Conservation (phyloP, 2,113 vertebrate species). For the Tricholaema leucomelas region DNA sequence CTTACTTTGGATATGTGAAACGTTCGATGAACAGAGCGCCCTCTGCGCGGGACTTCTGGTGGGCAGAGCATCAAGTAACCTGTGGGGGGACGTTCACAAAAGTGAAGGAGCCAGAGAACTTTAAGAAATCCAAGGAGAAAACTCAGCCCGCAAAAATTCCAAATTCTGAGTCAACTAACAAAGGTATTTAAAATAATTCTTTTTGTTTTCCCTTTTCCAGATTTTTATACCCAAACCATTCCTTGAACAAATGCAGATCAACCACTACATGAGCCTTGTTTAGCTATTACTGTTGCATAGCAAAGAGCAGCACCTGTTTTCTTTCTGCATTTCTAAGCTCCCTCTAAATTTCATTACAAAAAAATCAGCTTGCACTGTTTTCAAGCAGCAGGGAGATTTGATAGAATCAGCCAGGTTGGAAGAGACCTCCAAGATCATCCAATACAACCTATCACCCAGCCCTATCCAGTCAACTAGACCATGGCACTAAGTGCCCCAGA, state of each 20-base stretch:
- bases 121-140: conserved; percentile 79
- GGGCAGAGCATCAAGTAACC: conserved; percentile 84
- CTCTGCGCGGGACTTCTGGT: conserved; percentile 89
- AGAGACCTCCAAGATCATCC: too few relatives aligned
- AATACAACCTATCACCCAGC: too few relatives aligned
- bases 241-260: not conserved
- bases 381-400: not conserved
- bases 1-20: conserved; percentile 91
- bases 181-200: conserved; percentile 24
- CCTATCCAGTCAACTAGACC: too few relatives aligned
- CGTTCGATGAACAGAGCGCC: conserved; percentile 92
- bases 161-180: not conserved
- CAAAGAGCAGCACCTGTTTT: not conserved
- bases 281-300: not conserved
- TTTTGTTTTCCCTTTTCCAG: not conserved
- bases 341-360: not conserved
- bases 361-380: not conserved
- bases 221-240: not conserved
- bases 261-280: not conserved
- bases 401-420: too few relatives aligned
- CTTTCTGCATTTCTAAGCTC: not conserved
- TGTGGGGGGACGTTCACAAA: conserved; percentile 92
- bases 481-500: too few relatives aligned
- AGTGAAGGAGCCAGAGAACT: conserved; percentile 92
- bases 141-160: not conserved